Conservation (phyloP, 2,888 invertebrate genomes). For the Blastobasis adustella region DNA sequence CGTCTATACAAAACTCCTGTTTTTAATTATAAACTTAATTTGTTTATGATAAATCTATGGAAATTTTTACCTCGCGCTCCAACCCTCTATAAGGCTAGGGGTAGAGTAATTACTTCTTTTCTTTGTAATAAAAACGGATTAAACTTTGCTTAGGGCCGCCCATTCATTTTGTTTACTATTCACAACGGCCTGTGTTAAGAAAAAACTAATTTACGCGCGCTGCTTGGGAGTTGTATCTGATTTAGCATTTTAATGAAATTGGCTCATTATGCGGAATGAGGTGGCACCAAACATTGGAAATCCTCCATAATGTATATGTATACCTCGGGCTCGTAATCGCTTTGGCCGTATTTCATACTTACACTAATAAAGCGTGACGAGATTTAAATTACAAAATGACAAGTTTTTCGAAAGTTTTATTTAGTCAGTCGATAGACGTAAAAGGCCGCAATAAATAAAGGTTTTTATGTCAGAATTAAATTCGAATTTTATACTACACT, state of each 20-base stretch:
- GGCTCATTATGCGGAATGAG: constrained; percentile 25
- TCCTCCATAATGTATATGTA: neutral
- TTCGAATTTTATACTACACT: too few relatives aligned
- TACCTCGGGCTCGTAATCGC: neutral
- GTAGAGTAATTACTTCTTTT: constrained; percentile 75
- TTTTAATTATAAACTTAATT: constrained; percentile 76
- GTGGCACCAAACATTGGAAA: neutral
- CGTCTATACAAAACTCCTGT: constrained; percentile 72
- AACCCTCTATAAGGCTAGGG: constrained; percentile 69
- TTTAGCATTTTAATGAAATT: constrained; percentile 55
- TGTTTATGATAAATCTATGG: constrained; percentile 75
- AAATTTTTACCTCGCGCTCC: constrained; percentile 70
- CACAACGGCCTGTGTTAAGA: constrained; percentile 62
- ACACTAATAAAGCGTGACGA: neutral
- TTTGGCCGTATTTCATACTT: neutral
- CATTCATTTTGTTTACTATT: constrained; percentile 74
- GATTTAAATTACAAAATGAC: neutral
- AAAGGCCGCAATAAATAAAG: too few relatives aligned
- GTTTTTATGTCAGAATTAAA: too few relatives aligned
- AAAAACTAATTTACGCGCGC: constrained; percentile 64
- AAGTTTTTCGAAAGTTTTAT: constrained; percentile 18
- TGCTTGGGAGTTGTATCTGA: constrained; percentile 50
- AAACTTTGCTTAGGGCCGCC: constrained; percentile 73
- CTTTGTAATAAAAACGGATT: constrained; percentile 75
- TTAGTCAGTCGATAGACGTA: neutral